Base-by-base conservation (phyloP, 1,140 invertebrate species). In the Meloidogyne chitwoodi region DNA sequence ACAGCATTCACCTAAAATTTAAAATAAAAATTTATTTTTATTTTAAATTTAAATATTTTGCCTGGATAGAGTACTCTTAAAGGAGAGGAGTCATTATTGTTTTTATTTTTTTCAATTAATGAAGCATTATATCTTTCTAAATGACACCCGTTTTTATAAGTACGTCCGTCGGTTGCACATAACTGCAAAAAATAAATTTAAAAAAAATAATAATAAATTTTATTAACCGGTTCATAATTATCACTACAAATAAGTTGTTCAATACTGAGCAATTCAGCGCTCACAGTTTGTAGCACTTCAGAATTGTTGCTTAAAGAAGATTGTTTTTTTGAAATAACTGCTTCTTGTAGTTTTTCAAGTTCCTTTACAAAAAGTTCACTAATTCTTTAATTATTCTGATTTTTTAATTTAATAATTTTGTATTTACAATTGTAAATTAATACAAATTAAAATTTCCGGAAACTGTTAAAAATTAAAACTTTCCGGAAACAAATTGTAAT, bases 141-240 rank as follows among this genome's bases (percentile, higher is more conserved):
- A 14, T 83, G 73, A 41, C 81, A 83, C 24, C 68, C 73, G 48
- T 80, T 83, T 10, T 63, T 76, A 67, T 83, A 83, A 0, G 81
- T 83, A 1, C 44, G 19, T 16, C 72, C 74, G 63, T 83, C 68
- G 24, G 76, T 70, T 29, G 81, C 81, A 78, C 81, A 83, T 2
- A 83, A 65, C 14, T 73, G 22, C 1, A 24, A 27, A 24, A 41
- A 62, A 24, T n/a, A n/a, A n/a, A n/a, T n/a, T n/a, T n/a, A n/a
- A 27, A 24, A 44, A 63, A 12, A n/a, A 22, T n/a, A 16, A 8
- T 11, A 38, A 12, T 56, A 38, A 16, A 26, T 10, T 14, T 26
- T 68, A 76, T 65, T 65, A 10, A 69, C 65, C 2, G 74, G 74
- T n/a, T 75, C 67, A 26, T 56, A 73, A 38, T 48, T 68, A 31